phyloP scores from a whole-genome alignment of 2,797 vertebrate genomes.

The Enteromius thamalakanensis region DNA sequence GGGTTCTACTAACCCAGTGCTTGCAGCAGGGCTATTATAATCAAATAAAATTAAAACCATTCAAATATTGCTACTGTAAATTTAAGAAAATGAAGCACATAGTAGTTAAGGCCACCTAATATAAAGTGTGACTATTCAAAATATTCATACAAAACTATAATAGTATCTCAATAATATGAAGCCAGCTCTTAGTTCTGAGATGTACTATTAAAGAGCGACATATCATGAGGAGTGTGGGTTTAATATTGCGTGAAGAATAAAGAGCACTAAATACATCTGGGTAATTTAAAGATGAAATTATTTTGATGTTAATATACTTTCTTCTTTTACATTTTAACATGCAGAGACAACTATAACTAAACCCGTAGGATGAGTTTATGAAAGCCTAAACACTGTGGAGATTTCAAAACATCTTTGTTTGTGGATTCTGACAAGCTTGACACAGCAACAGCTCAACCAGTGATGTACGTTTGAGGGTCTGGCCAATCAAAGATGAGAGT shows the following conservation, averaged over 20 bases:
- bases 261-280: not conserved
- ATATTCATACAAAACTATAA: not conserved
- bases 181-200: not conserved
- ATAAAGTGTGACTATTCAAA: not conserved
- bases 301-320: not conserved
- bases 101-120: too few relatives aligned
- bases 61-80: not conserved
- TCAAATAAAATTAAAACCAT: not conserved
- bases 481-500: constrained; percentile 2
- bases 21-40: not conserved
- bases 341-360: not conserved
- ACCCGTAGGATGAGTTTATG: not conserved
- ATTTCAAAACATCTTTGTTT: not conserved
- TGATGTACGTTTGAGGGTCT: not conserved
- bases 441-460: not conserved
- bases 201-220: not conserved
- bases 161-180: not conserved
- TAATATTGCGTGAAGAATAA: not conserved
- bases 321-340: not conserved
- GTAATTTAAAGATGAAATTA: not conserved
- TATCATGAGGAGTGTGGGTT: not conserved
- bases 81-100: not conserved
- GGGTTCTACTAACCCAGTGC: not conserved
- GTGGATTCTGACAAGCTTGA: not conserved
- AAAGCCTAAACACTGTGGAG: not conserved